Conservation (phyloP, 2,888 invertebrate species). For the Colostygia pectinataria region DNA sequence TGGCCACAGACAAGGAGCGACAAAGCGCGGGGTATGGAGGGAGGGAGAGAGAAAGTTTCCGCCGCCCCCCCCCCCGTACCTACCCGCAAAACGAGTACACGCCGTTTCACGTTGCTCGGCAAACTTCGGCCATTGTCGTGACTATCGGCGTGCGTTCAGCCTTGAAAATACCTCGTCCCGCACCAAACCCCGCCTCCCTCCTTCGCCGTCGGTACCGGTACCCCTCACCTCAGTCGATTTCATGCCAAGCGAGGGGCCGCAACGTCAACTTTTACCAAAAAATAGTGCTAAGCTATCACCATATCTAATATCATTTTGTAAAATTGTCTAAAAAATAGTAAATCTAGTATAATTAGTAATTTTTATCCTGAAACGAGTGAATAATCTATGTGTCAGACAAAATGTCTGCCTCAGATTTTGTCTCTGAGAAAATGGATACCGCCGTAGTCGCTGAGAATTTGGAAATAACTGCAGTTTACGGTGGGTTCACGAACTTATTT, state of each 20-base stretch:
- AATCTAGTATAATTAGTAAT: no score
- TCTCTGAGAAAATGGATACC: neutral
- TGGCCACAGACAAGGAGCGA: no score
- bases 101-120: neutral
- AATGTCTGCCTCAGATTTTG: neutral
- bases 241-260: neutral
- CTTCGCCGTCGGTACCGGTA: neutral
- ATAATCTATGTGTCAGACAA: neutral
- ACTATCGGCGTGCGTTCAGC: conserved; percentile 3
- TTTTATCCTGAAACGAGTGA: no score
- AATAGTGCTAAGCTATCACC: no score
- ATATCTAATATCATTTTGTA: no score
- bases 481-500: neutral
- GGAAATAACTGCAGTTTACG: conserved; percentile 6
- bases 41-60: no score
- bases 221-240: conserved; percentile 4
- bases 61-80: neutral
- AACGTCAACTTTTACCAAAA: no score
- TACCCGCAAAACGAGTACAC: no score
- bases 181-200: neutral
- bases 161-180: conserved; percentile 9
- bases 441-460: neutral
- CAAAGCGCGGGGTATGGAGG: no score
- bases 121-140: conserved; percentile 6
- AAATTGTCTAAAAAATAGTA: no score